Percentiles rank a stretch among this genome's conserved stretches.
phyloP scores from a whole-genome alignment of 2,113 vertebrate species.

The Rhombomys opimus region DNA sequence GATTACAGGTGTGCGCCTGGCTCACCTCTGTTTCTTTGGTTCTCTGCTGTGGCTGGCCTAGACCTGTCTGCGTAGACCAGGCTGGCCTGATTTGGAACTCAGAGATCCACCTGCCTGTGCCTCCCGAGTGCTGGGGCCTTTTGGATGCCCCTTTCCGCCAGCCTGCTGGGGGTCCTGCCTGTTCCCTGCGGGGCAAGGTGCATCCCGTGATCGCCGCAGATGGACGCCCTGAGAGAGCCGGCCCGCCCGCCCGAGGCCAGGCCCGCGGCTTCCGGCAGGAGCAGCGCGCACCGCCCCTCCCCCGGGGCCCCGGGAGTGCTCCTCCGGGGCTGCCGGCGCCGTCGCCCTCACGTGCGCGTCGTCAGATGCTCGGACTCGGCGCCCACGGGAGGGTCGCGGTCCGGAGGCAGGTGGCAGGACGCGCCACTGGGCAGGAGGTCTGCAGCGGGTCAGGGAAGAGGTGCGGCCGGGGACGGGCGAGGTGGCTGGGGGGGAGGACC shows the following conservation, averaged over 20 bases:
- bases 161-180: too few species aligned
- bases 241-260: background rate
- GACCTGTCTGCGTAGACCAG: background rate
- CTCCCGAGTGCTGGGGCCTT: background rate
- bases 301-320: background rate
- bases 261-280: background rate
- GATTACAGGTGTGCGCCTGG: background rate
- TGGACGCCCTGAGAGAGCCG: background rate
- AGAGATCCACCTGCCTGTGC: background rate
- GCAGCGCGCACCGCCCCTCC: background rate
- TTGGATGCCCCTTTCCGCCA: too few species aligned
- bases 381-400: background rate
- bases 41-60: background rate
- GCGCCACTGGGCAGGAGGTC: background rate
- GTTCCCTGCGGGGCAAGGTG: background rate
- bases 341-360: background rate
- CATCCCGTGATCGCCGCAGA: background rate
- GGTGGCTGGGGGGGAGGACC: background rate
- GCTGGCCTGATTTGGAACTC: background rate
- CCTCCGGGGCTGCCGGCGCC: background rate
- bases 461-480: background rate
- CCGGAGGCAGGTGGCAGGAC: background rate
- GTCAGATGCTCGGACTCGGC: background rate
- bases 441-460: background rate
- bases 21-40: background rate